These are phyloP conservation scores for Periophthalmodon schlosseri DNA, from an alignment of 2,113 vertebrate species.

Conservation along the genomic window DNA sequence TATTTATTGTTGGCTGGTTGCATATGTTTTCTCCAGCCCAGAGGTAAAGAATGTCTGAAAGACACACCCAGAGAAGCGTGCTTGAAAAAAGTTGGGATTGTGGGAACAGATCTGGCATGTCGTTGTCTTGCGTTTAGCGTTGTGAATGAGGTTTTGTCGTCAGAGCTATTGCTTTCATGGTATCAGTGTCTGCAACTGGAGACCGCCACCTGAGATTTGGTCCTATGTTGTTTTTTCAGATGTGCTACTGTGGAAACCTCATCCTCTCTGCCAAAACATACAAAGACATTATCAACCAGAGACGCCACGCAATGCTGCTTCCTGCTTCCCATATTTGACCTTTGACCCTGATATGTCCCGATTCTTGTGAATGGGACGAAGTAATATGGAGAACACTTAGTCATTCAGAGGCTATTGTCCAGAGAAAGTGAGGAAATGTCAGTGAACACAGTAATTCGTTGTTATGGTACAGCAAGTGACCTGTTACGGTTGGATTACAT, in stretches of 20 bases:
- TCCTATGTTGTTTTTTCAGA: slow-evolving; percentile 33
- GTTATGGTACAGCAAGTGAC: background rate
- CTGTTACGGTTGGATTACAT: background rate
- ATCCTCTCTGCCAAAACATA: slow-evolving; percentile 35
- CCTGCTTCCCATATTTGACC: slow-evolving; percentile 48
- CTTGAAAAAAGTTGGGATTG: slow-evolving; percentile 28
- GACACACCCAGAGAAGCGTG: slow-evolving; percentile 48
- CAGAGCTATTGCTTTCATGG: slow-evolving; percentile 53
- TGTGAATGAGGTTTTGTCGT: slow-evolving; percentile 61
- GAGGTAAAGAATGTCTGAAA: background rate
- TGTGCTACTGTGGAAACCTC: slow-evolving; percentile 46
- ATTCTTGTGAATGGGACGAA: slow-evolving; percentile 26
- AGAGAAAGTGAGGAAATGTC: background rate
- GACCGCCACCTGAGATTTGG: slow-evolving; percentile 33
- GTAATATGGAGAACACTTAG: slow-evolving; percentile 22
- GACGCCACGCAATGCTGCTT: slow-evolving; percentile 34
- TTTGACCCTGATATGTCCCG: slow-evolving; percentile 31
- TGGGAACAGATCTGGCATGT: slow-evolving; percentile 55
- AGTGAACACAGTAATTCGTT: background rate
- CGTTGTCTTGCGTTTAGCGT: slow-evolving; percentile 37
- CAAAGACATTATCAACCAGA: slow-evolving; percentile 30
- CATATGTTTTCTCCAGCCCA: background rate
- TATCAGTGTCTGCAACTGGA: slow-evolving; percentile 63
- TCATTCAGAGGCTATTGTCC: background rate
- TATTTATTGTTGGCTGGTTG: background rate